Evolutionary conservation across 2,113 vertebrate species (phyloP).

Genomic region (Chlamydotis undulata): DNA sequence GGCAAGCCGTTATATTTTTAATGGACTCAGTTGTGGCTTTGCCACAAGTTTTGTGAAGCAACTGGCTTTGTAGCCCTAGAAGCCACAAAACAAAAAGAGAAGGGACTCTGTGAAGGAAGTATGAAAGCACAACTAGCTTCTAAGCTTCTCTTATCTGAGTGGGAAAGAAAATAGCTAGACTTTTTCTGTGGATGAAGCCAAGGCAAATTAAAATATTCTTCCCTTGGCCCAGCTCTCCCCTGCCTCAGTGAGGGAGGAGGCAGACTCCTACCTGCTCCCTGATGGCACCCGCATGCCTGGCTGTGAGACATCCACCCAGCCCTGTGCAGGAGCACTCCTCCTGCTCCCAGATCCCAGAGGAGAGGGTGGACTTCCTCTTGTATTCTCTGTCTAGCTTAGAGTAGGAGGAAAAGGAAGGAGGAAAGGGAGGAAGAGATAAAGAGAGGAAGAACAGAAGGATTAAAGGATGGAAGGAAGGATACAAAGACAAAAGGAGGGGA

Average conservation of each 20-base stretch:
- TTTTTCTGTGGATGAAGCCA: not conserved
- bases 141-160: not conserved
- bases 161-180: not conserved
- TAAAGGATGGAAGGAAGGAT: not conserved
- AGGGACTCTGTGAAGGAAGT: not conserved
- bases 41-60: not conserved
- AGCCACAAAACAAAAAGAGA: not conserved
- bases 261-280: not conserved
- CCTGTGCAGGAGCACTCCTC: not conserved
- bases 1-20: not conserved
- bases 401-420: not conserved
- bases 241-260: not conserved
- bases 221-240: not conserved
- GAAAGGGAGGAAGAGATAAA: not conserved
- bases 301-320: not conserved
- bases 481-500: no score
- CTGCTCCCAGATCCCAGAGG: not conserved
- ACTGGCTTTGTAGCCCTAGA: not conserved
- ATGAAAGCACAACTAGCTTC: not conserved
- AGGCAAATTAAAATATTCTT: not conserved
- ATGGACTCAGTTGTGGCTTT: not conserved
- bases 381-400: not conserved
- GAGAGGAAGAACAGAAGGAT: not conserved
- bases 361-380: not conserved
- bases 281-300: accelerated